These are phyloP conservation scores for Brenthis ino DNA, from an alignment of 2,888 invertebrate species.

Conservation along the genomic window DNA sequence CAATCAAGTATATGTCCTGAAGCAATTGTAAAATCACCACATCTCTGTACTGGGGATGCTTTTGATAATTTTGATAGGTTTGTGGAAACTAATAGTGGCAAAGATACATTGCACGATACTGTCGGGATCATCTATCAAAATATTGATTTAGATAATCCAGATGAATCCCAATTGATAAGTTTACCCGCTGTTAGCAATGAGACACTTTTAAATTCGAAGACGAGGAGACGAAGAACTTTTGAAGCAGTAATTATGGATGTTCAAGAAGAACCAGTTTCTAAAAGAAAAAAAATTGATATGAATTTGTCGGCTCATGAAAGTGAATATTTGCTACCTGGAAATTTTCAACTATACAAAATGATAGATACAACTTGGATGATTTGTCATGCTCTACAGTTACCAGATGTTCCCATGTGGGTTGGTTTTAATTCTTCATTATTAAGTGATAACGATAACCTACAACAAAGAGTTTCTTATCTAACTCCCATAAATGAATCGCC, in stretches of 20 bases:
- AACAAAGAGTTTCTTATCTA: slow-evolving; percentile 38
- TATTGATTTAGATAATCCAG: slow-evolving; percentile 3
- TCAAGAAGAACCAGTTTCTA: no score
- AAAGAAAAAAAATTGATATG: neutral
- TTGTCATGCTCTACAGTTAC: slow-evolving; percentile 3
- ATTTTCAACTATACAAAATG: neutral
- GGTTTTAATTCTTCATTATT: neutral
- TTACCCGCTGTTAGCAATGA: neutral
- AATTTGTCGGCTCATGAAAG: no score
- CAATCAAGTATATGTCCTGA: slow-evolving; percentile 42
- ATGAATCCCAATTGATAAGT: neutral
- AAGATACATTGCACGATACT: slow-evolving; percentile 53
- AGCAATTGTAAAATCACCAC: neutral
- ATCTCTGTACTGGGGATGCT: slow-evolving; percentile 43
- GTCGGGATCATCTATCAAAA: slow-evolving; percentile 50
- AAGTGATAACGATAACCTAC: slow-evolving; percentile 5
- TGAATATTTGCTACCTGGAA: neutral
- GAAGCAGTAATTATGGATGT: neutral
- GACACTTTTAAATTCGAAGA: neutral
- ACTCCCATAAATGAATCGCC: slow-evolving; percentile 47
- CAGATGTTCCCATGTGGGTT: slow-evolving; percentile 17
- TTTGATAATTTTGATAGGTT: slow-evolving; percentile 49
- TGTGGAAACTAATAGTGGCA: slow-evolving; percentile 50
- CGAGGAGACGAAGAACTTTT: slow-evolving; percentile 7
- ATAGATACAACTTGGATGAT: slow-evolving; percentile 9